These are phyloP conservation scores for Eupelmus urozonus DNA, from an alignment of 2,888 invertebrate species.

Conservation along the genomic window DNA sequence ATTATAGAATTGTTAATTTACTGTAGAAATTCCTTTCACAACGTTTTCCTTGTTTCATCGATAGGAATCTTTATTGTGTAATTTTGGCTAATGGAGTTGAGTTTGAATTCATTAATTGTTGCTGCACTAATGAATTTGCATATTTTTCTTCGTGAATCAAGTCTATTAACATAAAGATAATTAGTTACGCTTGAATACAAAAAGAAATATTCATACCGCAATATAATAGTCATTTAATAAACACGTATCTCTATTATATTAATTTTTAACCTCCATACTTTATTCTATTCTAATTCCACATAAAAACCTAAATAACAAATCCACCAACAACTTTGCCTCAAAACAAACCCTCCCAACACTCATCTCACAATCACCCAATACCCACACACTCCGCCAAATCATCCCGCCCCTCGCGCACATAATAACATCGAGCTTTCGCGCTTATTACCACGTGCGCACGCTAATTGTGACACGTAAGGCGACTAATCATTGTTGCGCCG, in stretches of 20 bases:
- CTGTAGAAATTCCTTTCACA: constrained; percentile 12
- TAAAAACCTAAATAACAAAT: too few relatives aligned
- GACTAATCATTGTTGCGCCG: constrained; percentile 71
- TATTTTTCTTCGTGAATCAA: too few relatives aligned
- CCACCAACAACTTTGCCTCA: too few relatives aligned
- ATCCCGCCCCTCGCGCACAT: not conserved
- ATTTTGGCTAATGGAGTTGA: not conserved
- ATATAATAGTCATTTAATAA: too few relatives aligned
- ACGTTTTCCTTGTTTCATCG: not conserved
- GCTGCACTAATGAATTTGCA: not conserved
- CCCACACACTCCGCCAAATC: too few relatives aligned
- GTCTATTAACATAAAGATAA: constrained; percentile 27
- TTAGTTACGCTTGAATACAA: not conserved
- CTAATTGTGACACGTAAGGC: constrained; percentile 74
- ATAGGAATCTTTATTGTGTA: constrained; percentile 8
- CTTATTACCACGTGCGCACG: constrained; percentile 48
- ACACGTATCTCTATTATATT: too few relatives aligned
- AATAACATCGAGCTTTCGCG: not conserved
- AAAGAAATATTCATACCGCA: too few relatives aligned
- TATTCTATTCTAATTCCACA: too few relatives aligned
- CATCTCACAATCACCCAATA: too few relatives aligned
- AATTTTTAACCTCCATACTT: too few relatives aligned
- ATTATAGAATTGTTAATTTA: constrained; percentile 17
- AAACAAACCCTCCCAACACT: too few relatives aligned
- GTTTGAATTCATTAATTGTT: constrained; percentile 16